Evolutionary conservation across 2,113 vertebrate genomes (phyloP).

Genomic region (Phocoena phocoena): DNA sequence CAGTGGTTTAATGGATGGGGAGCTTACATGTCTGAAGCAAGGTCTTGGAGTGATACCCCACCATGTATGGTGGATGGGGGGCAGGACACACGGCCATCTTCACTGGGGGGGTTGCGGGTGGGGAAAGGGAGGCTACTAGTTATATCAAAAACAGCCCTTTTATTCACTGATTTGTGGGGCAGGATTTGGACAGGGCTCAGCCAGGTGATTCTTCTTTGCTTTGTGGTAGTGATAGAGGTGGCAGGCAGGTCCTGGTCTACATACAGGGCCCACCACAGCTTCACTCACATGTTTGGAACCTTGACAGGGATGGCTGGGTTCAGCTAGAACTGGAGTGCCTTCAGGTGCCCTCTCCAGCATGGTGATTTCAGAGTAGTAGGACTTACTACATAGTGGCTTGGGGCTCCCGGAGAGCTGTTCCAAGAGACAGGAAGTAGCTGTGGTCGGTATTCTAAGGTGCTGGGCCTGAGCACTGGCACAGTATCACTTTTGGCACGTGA

Average conservation of each 20-base stretch:
- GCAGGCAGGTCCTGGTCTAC: not conserved
- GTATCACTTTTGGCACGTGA: not conserved
- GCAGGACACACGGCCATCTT: not conserved
- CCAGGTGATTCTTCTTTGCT: not conserved
- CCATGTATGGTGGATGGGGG: not conserved
- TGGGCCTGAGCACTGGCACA: not conserved
- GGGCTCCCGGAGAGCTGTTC: not conserved
- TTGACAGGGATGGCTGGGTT: not conserved
- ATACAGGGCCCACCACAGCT: not conserved
- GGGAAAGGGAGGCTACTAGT: not conserved
- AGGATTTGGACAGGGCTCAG: not conserved
- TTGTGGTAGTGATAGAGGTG: not conserved
- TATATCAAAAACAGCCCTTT: not conserved
- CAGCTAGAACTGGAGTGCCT: not conserved
- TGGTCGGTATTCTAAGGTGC: not conserved
- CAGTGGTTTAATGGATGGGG: not conserved
- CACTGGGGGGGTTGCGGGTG: not conserved
- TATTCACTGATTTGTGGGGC: not conserved
- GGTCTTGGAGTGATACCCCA: not conserved
- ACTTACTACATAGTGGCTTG: not conserved
- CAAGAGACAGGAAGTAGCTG: not conserved
- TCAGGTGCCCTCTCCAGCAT: not conserved
- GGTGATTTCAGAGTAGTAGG: not conserved
- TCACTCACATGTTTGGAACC: not conserved
- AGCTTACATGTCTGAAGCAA: not conserved